Conservation (phyloP, 2,888 invertebrate genomes). For the Exephanes ischioxanthus region DNA sequence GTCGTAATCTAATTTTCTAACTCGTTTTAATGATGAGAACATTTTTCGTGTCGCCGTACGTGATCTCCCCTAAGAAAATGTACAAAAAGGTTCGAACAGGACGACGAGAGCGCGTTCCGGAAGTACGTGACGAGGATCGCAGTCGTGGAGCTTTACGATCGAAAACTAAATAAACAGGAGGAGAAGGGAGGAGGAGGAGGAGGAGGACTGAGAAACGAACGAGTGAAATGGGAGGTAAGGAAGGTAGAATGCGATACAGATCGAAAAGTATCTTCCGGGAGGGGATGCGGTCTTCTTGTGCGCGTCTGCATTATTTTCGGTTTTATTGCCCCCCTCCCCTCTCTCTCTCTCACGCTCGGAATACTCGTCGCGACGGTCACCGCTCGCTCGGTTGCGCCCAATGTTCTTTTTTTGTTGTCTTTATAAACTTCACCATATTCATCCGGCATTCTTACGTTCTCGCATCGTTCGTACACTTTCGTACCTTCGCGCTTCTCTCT, state of each 20-base stretch:
- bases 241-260: slow-evolving; percentile 27
- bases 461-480: slow-evolving; percentile 33
- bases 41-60: not conserved
- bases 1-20: not conserved
- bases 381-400: not conserved
- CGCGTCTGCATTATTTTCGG: slow-evolving; percentile 37
- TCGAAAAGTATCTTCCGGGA: slow-evolving; percentile 24
- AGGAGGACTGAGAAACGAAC: slow-evolving; percentile 26
- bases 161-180: not conserved
- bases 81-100: slow-evolving; percentile 46
- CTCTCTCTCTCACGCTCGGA: not conserved
- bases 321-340: not conserved
- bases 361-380: slow-evolving; percentile 24
- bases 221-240: slow-evolving; percentile 14
- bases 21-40: not conserved
- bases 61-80: slow-evolving; percentile 41
- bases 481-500: not conserved
- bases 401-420: not conserved
- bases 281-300: slow-evolving; percentile 46
- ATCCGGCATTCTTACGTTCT: slow-evolving; percentile 29
- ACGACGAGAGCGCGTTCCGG: slow-evolving; percentile 25
- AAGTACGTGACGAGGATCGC: slow-evolving; percentile 37
- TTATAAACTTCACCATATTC: slow-evolving; percentile 2
- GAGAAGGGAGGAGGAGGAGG: slow-evolving; percentile 8
- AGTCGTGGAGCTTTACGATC: slow-evolving; percentile 17